A percentile compares a stretch with the other conserved stretches of the same genome.
Evolutionary conservation across 2,888 invertebrate genomes (phyloP).

Genomic region (Cloeon dipterum): DNA sequence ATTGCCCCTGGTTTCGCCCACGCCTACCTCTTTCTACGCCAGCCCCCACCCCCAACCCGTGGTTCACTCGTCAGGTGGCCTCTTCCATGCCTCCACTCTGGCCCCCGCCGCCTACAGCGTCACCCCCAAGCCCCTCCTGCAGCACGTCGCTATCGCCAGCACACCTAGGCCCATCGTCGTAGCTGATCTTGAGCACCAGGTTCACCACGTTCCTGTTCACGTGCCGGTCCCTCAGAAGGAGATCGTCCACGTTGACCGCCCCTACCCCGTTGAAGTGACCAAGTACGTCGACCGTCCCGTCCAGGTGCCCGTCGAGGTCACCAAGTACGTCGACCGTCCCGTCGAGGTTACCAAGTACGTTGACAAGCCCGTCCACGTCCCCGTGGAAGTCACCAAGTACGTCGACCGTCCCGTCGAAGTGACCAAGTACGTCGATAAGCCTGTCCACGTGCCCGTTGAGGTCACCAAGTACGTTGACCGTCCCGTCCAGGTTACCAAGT

Average conservation of each 20-base stretch:
- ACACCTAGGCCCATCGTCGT: constrained; percentile 5
- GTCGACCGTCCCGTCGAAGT: constrained; percentile 13
- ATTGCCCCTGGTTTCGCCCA: not conserved
- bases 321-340: constrained; percentile 18
- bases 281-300: constrained; percentile 27
- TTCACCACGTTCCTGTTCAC: constrained; percentile 4
- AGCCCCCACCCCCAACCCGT: constrained; percentile 1
- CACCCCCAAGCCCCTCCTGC: constrained; percentile 1
- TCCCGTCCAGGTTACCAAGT: constrained; percentile 22
- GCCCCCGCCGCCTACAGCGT: constrained; percentile 3
- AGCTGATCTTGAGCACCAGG: not conserved
- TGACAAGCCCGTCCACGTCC: constrained; percentile 22
- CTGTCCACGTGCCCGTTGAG: constrained; percentile 21
- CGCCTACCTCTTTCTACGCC: not conserved
- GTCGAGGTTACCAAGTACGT: constrained; percentile 25
- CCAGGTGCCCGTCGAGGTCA: constrained; percentile 24
- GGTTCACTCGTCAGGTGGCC: constrained; percentile 1
- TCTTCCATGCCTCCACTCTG: constrained; percentile 2
- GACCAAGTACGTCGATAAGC: constrained; percentile 15
- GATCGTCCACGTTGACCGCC: constrained; percentile 7
- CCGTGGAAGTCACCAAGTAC: constrained; percentile 16
- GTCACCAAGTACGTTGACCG: constrained; percentile 23
- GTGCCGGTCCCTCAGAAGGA: constrained; percentile 5
- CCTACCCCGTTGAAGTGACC: constrained; percentile 18
- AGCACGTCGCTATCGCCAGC: constrained; percentile 1